Evolutionary conservation across 2,888 invertebrate genomes (phyloP).

Genomic region (Latrodectus elegans): DNA sequence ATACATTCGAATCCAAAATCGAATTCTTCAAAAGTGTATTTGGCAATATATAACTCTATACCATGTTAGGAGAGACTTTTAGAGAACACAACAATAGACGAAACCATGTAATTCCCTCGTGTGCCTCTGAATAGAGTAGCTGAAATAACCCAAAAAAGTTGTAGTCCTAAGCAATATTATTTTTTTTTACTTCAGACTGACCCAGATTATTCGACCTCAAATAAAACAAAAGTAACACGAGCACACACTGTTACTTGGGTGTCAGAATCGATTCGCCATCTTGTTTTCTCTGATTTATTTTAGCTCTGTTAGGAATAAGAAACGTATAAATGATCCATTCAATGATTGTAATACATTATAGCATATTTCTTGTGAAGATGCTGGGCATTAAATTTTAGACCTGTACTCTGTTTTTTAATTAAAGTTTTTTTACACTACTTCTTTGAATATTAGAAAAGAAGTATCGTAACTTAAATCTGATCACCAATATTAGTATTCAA

Average conservation of each 20-base stretch:
- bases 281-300: slow-evolving; percentile 13
- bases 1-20: slow-evolving; percentile 17
- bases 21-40: slow-evolving; percentile 19
- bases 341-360: too few species aligned
- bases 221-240: slow-evolving; percentile 51
- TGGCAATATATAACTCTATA: neutral
- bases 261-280: slow-evolving; percentile 42
- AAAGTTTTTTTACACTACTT: too few species aligned
- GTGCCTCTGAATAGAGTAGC: slow-evolving; percentile 8
- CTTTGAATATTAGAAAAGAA: too few species aligned
- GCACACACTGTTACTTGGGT: slow-evolving; percentile 26
- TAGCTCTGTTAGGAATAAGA: too few species aligned
- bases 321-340: too few species aligned
- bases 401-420: too few species aligned
- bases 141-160: slow-evolving; percentile 13
- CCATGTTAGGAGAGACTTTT: neutral
- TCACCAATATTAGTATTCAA: too few species aligned
- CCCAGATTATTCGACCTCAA: slow-evolving; percentile 60
- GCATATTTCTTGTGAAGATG: too few species aligned
- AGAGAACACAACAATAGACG: neutral
- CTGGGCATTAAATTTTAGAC: too few species aligned
- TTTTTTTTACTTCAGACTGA: slow-evolving; percentile 26
- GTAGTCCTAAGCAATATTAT: slow-evolving; percentile 1
- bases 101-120: slow-evolving; percentile 13
- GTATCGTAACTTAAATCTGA: too few species aligned